A percentile compares a stretch with the other conserved stretches of the same genome.
Evolutionary conservation across 2,113 vertebrate genomes (phyloP).

Genomic region (Dipodomys stephensi): DNA sequence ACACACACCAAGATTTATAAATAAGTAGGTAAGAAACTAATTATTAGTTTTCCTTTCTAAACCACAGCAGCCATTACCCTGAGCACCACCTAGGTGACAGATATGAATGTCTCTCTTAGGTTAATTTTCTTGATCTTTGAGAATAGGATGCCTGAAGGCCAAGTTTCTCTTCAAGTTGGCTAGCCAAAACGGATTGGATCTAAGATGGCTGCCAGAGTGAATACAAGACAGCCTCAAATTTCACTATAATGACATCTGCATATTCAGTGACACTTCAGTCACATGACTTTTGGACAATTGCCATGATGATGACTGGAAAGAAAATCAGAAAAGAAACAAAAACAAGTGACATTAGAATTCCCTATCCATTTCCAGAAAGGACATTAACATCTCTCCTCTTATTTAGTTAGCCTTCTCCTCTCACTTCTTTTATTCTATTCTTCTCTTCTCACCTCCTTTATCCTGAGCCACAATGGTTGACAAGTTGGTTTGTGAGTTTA

Average conservation of each 20-base stretch:
- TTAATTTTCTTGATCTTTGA: background rate
- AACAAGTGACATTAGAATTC: too few species aligned
- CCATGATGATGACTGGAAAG: background rate
- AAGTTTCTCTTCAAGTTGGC: too few species aligned
- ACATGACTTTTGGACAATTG: too few species aligned
- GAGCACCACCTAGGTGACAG: background rate
- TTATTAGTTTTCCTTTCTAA: slow-evolving; percentile 56
- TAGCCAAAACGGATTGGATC: background rate
- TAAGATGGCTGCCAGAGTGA: background rate
- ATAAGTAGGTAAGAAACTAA: background rate
- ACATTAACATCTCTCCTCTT: background rate
- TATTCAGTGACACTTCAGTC: background rate
- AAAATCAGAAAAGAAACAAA: background rate
- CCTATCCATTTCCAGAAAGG: background rate
- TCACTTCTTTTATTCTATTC: background rate
- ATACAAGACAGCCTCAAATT: background rate
- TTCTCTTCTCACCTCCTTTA: too few species aligned
- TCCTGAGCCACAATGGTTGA: too few species aligned
- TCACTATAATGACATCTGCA: too few species aligned
- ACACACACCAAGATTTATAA: background rate
- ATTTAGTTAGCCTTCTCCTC: background rate
- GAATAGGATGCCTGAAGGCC: background rate
- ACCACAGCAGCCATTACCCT: background rate
- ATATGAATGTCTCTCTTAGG: background rate
- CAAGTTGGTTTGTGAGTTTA: too few species aligned